Base-by-base conservation (phyloP, 1,140 invertebrate species). In the Arctopsyche grandis region DNA sequence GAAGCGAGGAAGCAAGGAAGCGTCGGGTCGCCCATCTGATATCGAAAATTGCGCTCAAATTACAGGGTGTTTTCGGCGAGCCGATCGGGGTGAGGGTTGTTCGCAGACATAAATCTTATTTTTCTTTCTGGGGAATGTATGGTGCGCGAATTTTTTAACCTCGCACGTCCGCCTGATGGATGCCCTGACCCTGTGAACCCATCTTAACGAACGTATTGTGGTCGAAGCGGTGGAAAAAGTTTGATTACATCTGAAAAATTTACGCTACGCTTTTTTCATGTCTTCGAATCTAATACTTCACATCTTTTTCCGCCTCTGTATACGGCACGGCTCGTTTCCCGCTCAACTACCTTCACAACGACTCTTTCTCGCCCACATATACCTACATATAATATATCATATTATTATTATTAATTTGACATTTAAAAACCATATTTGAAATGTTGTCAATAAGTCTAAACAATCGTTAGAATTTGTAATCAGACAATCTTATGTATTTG, bases 41-140 rank as follows among this genome's bases (percentile, higher is more conserved):
- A 76, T 76, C 52, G 74, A 76, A 76, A 76, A 76, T 76, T 44
- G 74, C 43, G 43, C 24, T 26, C 46, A 76, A 76, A 76, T 76
- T 76, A 76, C 74, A 38, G 48, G 46, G 24, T 75, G 48, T 52
- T 52, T 46, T 52, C n/a, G 3, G 0, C 9, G 58, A 10, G 21
- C 16, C 14, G 5, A 56, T 1, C 58, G 58, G 9, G 16, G 9
- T 4, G 58, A 4, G 58, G 48, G 12, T 52, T 16, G 12, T 52
- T 16, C 14, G 14, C 63, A 26, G 58, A 76, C 56, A 76, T 76
- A 76, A 76, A 76, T 76, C 74, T 48, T 66, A 66, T 66, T 66
- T 60, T 60, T 60, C 56, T 16, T 12, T 12, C 4, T 24, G 5
- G 26, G 63, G 63, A 12, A 19, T 12, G 14, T 12, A 66, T 29